A percentile compares a stretch with the other conserved stretches of the same genome.
These are phyloP conservation scores for Cordilura impudica DNA, from an alignment of 2,888 invertebrate genomes.

Conservation along the genomic window DNA sequence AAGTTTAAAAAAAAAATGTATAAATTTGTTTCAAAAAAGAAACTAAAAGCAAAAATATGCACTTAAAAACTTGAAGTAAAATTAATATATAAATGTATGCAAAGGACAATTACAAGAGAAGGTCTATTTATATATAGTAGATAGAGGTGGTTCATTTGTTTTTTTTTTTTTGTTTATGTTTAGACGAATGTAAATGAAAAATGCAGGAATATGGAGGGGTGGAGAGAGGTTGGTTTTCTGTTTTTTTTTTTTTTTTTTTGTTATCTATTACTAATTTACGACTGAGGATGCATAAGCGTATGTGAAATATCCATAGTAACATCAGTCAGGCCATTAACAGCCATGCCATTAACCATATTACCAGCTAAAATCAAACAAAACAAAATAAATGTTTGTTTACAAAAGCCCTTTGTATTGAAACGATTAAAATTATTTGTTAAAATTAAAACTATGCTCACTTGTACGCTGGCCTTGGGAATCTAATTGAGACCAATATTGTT, in stretches of 20 bases:
- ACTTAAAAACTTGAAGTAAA: constrained; percentile 37
- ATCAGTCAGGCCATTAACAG: constrained; percentile 86
- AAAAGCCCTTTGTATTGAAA: constrained; percentile 22
- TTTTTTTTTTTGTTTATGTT: constrained; percentile 29
- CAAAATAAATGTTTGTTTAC: constrained; percentile 26
- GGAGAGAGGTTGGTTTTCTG: background rate
- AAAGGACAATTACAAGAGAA: constrained; percentile 33
- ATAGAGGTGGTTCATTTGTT: constrained; percentile 43
- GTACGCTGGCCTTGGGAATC: constrained; percentile 82
- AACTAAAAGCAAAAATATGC: constrained; percentile 40
- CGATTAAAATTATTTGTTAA: constrained; percentile 53
- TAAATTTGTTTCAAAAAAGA: constrained; percentile 49
- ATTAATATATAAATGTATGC: constrained; percentile 6
- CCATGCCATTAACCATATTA: constrained; percentile 87
- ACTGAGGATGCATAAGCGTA: constrained; percentile 73
- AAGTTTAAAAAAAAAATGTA: constrained; percentile 35
- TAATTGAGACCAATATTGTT: constrained; percentile 92
- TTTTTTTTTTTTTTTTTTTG: constrained; percentile 28
- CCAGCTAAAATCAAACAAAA: constrained; percentile 79
- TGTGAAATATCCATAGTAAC: constrained; percentile 85
- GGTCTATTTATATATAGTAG: constrained; percentile 6
- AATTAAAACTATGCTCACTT: constrained; percentile 61
- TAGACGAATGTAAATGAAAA: too few species aligned
- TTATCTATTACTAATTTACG: constrained; percentile 56
- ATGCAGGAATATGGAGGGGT: constrained; percentile 19